A percentile compares a stretch with the other conserved stretches of the same genome.
Conservation (phyloP, 2,888 invertebrate genomes). For the Erpobdella octoculata region DNA sequence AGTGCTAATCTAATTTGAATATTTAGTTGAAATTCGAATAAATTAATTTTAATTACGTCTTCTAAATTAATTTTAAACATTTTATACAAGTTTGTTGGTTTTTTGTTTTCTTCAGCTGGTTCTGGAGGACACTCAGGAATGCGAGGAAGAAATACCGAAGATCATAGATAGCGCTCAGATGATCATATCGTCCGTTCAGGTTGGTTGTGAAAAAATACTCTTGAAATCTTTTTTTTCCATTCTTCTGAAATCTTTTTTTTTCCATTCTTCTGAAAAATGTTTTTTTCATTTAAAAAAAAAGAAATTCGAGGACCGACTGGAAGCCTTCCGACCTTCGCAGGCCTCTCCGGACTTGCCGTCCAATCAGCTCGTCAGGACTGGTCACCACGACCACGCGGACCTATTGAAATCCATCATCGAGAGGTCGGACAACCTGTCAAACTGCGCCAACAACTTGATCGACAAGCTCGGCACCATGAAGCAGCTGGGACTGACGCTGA, state of each 20-base stretch:
- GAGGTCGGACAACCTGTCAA: conserved; percentile 22
- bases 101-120: too few relatives aligned
- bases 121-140: conserved; percentile 5
- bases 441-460: conserved; percentile 58
- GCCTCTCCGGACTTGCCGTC: neutral
- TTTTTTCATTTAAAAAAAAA: too few relatives aligned
- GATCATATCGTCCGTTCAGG: neutral
- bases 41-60: too few relatives aligned
- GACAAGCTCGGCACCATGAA: conserved; percentile 84
- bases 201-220: too few relatives aligned
- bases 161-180: neutral
- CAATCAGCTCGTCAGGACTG: neutral
- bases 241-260: too few relatives aligned
- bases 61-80: too few relatives aligned
- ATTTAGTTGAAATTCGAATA: too few relatives aligned
- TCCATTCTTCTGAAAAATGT: too few relatives aligned
- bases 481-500: conserved; percentile 63
- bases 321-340: neutral
- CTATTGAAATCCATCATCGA: conserved; percentile 21
- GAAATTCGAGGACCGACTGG: conserved; percentile 22
- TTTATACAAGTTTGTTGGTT: too few relatives aligned
- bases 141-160: conserved; percentile 15
- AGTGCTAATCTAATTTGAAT: too few relatives aligned
- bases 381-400: conserved; percentile 3
- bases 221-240: too few relatives aligned